These are phyloP conservation scores for Polydrusus tereticollis DNA, from an alignment of 2,888 invertebrate species.

Conservation along the genomic window DNA sequence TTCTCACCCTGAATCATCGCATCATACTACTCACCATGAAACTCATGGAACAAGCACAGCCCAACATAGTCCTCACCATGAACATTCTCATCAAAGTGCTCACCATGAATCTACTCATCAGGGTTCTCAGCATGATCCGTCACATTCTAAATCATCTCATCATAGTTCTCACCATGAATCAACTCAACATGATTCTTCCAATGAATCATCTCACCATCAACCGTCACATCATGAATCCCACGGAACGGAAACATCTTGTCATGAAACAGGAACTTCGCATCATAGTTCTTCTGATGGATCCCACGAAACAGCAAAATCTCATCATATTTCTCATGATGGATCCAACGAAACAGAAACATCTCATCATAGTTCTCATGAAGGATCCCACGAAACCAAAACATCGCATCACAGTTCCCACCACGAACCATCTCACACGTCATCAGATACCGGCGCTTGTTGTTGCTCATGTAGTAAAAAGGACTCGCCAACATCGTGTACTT, in stretches of 20 bases:
- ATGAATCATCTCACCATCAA: too few species aligned
- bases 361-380: not conserved
- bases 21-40: not conserved
- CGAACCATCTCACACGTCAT: not conserved
- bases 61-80: not conserved
- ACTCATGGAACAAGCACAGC: not conserved
- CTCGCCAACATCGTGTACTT: slow-evolving; percentile 19
- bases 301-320: not conserved
- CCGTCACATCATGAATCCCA: too few species aligned
- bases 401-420: not conserved
- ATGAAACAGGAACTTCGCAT: too few species aligned
- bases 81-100: not conserved
- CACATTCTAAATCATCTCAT: not conserved
- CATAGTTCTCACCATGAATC: not conserved
- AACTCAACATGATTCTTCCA: too few species aligned
- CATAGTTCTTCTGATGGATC: not conserved
- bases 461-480: not conserved
- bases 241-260: too few species aligned
- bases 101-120: not conserved
- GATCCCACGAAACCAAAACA: not conserved
- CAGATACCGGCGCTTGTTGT: not conserved
- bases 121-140: not conserved
- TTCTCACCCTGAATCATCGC: not conserved
- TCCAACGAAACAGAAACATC: not conserved
- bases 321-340: not conserved